Conservation (phyloP, 2,888 invertebrate species). For the Trichogramma evanescens region DNA sequence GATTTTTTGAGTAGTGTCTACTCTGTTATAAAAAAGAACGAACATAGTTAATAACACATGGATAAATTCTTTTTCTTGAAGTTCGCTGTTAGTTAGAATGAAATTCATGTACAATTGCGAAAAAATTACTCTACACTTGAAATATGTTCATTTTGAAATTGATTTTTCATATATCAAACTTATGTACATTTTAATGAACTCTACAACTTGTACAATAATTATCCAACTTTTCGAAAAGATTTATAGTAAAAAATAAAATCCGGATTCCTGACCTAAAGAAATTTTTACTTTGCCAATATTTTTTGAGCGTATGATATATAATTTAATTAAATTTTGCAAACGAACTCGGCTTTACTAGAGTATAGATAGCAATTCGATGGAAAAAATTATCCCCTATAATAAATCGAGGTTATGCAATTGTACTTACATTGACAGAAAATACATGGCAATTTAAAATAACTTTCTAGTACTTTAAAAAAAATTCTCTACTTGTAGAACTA, state of each 20-base stretch:
- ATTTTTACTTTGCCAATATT: constrained; percentile 1
- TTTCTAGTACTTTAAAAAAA: too few relatives aligned
- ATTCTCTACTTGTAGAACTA: too few relatives aligned
- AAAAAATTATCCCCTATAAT: too few relatives aligned
- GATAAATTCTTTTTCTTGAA: constrained; percentile 1
- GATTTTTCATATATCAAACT: constrained; percentile 7
- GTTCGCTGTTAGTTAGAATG: not conserved
- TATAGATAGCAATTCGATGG: too few relatives aligned
- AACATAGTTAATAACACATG: not conserved
- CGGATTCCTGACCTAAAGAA: not conserved
- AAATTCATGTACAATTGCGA: constrained; percentile 4
- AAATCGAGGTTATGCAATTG: too few relatives aligned
- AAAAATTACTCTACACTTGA: not conserved
- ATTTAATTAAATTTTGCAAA: too few relatives aligned
- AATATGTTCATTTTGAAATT: constrained; percentile 2
- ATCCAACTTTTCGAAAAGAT: constrained; percentile 2
- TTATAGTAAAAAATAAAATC: constrained; percentile 2
- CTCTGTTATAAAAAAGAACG: constrained; percentile 6
- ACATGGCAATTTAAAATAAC: too few relatives aligned
- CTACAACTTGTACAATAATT: constrained; percentile 2
- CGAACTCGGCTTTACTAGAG: too few relatives aligned
- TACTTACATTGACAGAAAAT: too few relatives aligned
- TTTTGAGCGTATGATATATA: too few relatives aligned
- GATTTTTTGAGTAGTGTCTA: constrained; percentile 7
- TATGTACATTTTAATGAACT: not conserved